Evolutionary conservation across 2,888 invertebrate genomes (phyloP).

Genomic region (Clistopyga incitator): DNA sequence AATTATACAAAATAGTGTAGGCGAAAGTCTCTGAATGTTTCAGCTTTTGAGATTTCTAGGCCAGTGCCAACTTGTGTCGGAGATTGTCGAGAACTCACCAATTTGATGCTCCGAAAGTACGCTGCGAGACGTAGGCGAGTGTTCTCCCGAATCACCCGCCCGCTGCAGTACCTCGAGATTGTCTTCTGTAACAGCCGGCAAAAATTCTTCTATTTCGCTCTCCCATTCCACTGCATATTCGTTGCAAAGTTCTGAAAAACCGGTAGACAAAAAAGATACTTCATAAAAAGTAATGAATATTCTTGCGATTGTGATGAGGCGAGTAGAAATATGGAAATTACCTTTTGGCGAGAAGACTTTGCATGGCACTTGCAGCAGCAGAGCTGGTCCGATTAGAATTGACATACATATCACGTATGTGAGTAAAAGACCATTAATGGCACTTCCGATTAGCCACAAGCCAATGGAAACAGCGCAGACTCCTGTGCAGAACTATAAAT

Average conservation of each 20-base stretch:
- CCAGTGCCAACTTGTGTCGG: background rate
- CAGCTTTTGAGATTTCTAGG: background rate
- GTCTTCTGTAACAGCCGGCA: constrained; percentile 82
- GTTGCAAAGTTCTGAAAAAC: constrained; percentile 50
- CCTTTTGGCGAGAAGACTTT: constrained; percentile 78
- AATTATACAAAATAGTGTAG: too few relatives aligned
- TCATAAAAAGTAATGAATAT: background rate
- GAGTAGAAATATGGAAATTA: constrained; percentile 57
- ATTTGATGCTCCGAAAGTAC: constrained; percentile 76
- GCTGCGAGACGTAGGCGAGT: constrained; percentile 79
- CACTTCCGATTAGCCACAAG: constrained; percentile 79
- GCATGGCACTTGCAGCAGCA: constrained; percentile 76
- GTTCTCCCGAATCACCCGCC: constrained; percentile 82
- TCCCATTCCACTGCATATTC: constrained; percentile 79
- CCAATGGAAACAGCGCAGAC: constrained; percentile 77
- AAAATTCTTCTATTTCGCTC: constrained; percentile 83
- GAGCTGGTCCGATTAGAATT: constrained; percentile 78
- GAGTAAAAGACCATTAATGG: constrained; percentile 78
- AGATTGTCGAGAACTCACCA: constrained; percentile 69
- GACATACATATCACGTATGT: constrained; percentile 79
- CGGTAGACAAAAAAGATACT: background rate
- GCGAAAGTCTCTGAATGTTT: too few relatives aligned
- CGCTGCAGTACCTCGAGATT: constrained; percentile 82
- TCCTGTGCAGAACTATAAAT: constrained; percentile 79
- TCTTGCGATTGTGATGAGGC: background rate